phyloP scores from a whole-genome alignment of 2,113 vertebrate genomes.

The Dasyprocta punctata region DNA sequence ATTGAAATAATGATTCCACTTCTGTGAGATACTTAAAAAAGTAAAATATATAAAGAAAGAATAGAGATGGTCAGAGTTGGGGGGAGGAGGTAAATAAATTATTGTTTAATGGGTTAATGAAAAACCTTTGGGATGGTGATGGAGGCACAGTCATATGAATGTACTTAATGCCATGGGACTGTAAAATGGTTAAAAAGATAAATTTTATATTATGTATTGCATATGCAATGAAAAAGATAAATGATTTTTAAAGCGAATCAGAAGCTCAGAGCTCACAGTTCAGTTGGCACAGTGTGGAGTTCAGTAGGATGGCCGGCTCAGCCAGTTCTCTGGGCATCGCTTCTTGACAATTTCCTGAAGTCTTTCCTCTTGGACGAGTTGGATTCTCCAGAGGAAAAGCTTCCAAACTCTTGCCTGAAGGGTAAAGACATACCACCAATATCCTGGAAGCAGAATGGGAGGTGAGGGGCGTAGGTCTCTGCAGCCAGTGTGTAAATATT shows the following conservation, averaged over 20 bases:
- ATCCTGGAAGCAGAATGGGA: neutral
- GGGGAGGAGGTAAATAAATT: neutral
- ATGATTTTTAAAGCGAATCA: neutral
- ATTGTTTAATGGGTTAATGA: neutral
- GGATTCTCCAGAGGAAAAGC: conserved; percentile 7
- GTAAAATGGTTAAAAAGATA: neutral
- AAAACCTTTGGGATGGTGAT: neutral
- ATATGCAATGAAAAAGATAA: neutral
- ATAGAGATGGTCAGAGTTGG: too few species aligned
- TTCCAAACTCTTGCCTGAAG: neutral
- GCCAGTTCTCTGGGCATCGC: neutral
- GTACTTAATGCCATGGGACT: neutral
- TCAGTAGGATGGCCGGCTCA: neutral
- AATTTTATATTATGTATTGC: neutral
- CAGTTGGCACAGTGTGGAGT: neutral
- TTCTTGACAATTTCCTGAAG: neutral
- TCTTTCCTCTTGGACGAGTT: neutral
- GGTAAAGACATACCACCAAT: neutral
- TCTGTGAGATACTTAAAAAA: neutral
- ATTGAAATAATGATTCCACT: neutral
- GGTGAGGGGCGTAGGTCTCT: neutral
- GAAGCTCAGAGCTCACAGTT: neutral
- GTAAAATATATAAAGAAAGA: neutral
- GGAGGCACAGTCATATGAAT: neutral
- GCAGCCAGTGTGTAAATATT: neutral